Base-by-base conservation (phyloP, 1,140 invertebrate species). In the Pectinophora gossypiella region DNA sequence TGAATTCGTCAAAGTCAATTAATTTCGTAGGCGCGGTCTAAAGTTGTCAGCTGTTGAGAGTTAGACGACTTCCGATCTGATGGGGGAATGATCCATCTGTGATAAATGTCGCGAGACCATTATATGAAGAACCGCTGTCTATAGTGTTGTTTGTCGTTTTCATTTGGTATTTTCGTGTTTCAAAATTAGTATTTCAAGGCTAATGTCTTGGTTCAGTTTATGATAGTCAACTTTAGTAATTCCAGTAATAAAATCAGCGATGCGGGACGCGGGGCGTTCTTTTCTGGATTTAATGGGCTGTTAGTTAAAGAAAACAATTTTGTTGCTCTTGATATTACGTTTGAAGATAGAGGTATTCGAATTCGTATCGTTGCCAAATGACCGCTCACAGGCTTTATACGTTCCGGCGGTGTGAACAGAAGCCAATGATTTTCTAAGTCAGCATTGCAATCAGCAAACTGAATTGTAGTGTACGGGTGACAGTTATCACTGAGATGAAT, bases 1-100 rank as follows among this genome's bases (percentile, higher is more conserved):
- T 32, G 27, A n/a, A 32, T 32, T 54, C 57, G 55, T 67, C 66
- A 72, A 60, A 62, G 53, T 59, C 63, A 63, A 65, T 69, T 67
- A 63, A 59, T 56, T 56, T 51, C 20, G 27, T 36, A 56, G 63
- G 66, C 60, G 59, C 56, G 65, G 56, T 40, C 7, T 9, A 1
- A 40, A 40, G 7, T n/a, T 40, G 15, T 32, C 27, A 47, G 42
- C 18, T 48, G 60, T 22, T 32, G 55, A 58, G 53, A 54, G 38
- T 38, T 52, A 47, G 42, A 64, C 38, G 38, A 50, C 55, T 61
- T 58, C 58, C 62, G 62, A 58, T 36, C 51, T 56, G 21, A 51
- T 2, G 47, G 35, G 38, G 51, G 23, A 40, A 50, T 21, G 48
- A 32, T n/a, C 27, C 9, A 32, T 32, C n/a, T 32, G 9, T 3